Evolutionary conservation across 2,113 vertebrate genomes (phyloP), one percentile per base, ranked within the genome.

Genomic region (Poeciliopsis turrubarensis): DNA sequence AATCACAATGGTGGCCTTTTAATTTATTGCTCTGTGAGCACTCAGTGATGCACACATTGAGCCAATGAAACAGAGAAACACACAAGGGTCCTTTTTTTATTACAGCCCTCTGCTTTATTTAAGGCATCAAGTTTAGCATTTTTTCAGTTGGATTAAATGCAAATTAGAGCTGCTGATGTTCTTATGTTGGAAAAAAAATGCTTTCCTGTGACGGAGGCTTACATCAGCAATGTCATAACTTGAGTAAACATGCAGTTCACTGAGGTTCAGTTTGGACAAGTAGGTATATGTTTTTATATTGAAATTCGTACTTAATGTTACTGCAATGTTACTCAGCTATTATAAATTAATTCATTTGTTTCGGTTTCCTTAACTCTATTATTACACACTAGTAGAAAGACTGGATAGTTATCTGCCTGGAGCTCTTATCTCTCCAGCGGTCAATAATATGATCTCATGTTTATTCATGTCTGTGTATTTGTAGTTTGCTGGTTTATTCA

Each of bases 1-100:
- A 88, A 85, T 85, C 79, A 87, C 78, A 62, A 80, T 80, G 66
- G 71, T 27, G 67, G 44, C 82, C 78, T 88, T 37, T 86, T 87
- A 87, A 90, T 92, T 88, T 89, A 87, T 78, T 85, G 85, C 87
- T 68, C 51, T 70, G 87, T 87, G 91, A 89, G 78, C 85, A 78
- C 70, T 73, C 81, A 68, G 44, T 71, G 85, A 77, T 87, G 81
- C 80, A 82, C 73, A 65, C 70, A 79, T 81, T 70, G 74, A 78
- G 70, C 51, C 69, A 75, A 87, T 85, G 76, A 76, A 73, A 84
- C 10, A 1, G 73, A 86, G 79, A 77, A 79, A 86, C 70, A 68
- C 57, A 32, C 34, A n/a, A 57, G 27, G 65, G 27, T 68, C 64
- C 31, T 60, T 70, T 19, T 64, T 11, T 37, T 37, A 37, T 37